phyloP scores from a whole-genome alignment of 2,797 vertebrate genomes.

The Chanos chanos region DNA sequence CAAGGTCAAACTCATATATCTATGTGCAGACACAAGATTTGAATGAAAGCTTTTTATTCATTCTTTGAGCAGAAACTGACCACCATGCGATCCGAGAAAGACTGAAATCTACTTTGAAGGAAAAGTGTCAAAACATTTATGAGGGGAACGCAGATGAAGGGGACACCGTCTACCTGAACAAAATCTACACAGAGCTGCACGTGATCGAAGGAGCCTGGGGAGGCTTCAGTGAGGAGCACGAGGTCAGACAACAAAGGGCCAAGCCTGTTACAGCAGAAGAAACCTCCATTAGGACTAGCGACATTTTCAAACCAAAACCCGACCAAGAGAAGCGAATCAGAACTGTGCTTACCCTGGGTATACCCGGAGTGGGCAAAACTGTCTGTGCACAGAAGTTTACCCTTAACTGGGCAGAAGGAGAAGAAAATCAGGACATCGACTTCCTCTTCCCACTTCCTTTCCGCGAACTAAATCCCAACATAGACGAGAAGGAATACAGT shows the following conservation, averaged over 20 bases:
- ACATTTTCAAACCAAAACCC: slow-evolving; percentile 41
- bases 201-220: slow-evolving; percentile 39
- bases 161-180: slow-evolving; percentile 34
- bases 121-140: slow-evolving; percentile 30
- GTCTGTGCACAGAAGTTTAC: slow-evolving; percentile 40
- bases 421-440: slow-evolving; percentile 40
- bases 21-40: no score
- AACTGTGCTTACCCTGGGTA: slow-evolving; percentile 45
- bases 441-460: no score
- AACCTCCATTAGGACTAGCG: background rate
- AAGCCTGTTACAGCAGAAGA: no score
- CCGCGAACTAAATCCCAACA: slow-evolving; percentile 43
- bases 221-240: slow-evolving; percentile 25
- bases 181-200: slow-evolving; percentile 46
- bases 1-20: no score
- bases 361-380: slow-evolving; percentile 52
- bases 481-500: slow-evolving; percentile 12
- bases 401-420: slow-evolving; percentile 46
- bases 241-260: no score
- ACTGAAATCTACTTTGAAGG: background rate
- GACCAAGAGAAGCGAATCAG: slow-evolving; percentile 28
- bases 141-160: slow-evolving; percentile 42
- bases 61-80: no score
- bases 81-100: no score
- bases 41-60: no score